These are phyloP conservation scores for Amphibalanus amphitrite DNA, from an alignment of 1,140 invertebrate genomes.

Conservation along the genomic window DNA sequence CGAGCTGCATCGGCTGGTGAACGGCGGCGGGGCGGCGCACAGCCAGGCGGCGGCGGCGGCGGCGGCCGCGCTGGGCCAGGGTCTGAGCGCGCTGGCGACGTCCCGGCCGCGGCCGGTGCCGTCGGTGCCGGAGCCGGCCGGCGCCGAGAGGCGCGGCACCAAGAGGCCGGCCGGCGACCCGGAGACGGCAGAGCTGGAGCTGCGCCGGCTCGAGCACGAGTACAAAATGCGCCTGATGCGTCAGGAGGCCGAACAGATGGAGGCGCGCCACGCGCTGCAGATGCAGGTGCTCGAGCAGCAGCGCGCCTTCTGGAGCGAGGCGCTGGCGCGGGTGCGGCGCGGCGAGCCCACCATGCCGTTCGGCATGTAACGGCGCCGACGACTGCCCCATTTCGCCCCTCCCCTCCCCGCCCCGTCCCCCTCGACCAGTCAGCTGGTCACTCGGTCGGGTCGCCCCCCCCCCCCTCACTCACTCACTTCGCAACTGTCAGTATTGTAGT, in stretches of 20 bases:
- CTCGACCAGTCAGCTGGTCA: no score
- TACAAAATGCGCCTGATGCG: background rate
- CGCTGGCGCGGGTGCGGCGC: background rate
- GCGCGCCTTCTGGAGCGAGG: conserved; percentile 2
- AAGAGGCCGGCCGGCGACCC: background rate
- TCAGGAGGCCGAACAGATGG: background rate
- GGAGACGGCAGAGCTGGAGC: background rate
- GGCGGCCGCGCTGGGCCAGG: no score
- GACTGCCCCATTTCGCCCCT: no score
- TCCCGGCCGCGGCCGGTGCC: no score
- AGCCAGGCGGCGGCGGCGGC: no score
- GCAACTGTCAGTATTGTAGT: no score
- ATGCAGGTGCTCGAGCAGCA: conserved; percentile 2
- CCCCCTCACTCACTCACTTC: no score
- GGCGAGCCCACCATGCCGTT: background rate
- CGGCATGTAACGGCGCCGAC: background rate
- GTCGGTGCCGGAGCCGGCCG: background rate
- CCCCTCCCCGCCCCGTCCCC: no score
- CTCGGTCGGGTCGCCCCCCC: no score
- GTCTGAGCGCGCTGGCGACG: no score
- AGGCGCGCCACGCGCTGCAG: background rate
- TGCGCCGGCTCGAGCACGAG: conserved; percentile 3
- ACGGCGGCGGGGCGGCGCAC: background rate
- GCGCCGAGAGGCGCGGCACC: background rate
- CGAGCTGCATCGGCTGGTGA: background rate